phyloP scores from a whole-genome alignment of 2,113 vertebrate genomes.

The Stomatorhinus ivindoensis region DNA sequence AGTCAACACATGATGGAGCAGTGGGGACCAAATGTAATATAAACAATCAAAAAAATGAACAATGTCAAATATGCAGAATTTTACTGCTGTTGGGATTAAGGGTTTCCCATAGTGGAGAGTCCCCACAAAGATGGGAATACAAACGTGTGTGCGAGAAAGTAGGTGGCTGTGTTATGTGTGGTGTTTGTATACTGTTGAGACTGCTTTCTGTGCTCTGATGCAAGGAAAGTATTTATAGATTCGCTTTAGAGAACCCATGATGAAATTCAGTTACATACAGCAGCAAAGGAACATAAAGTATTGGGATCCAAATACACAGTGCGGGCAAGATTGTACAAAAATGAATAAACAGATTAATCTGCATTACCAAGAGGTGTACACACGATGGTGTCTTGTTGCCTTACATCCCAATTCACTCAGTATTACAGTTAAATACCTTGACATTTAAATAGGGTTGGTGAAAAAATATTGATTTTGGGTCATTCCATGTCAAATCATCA shows the following conservation, averaged over 20 bases:
- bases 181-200: neutral
- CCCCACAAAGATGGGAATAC: neutral
- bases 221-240: neutral
- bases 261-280: neutral
- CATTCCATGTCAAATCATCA: no score
- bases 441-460: neutral
- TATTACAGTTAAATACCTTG: neutral
- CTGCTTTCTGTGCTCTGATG: neutral
- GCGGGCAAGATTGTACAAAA: neutral
- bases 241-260: neutral
- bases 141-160: neutral
- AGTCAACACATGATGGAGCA: neutral
- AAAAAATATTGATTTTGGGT: neutral
- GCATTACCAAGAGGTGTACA: neutral
- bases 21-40: neutral
- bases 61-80: neutral
- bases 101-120: neutral
- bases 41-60: neutral
- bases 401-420: neutral
- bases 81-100: neutral
- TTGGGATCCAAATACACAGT: neutral
- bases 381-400: neutral
- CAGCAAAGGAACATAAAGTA: neutral
- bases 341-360: neutral
- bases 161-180: neutral